Conservation (phyloP, 1,140 invertebrate genomes). For the Pogonomyrmex barbatus region DNA sequence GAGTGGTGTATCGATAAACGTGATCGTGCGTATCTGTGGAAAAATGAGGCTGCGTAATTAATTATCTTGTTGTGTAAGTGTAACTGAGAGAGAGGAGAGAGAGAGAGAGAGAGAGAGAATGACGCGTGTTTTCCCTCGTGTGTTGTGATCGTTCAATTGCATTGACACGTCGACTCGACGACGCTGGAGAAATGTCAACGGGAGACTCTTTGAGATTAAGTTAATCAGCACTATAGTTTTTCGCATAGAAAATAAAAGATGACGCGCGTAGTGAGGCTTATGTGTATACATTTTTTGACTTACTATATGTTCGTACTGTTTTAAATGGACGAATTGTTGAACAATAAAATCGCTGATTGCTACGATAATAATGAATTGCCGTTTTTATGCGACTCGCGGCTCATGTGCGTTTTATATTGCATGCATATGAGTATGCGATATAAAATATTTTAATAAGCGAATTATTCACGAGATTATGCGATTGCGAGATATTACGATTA, state of each 20-base stretch:
- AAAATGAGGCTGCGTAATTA: conserved; percentile 44
- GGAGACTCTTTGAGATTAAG: conserved; percentile 40
- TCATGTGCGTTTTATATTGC: conserved; percentile 38
- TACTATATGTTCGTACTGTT: conserved; percentile 62
- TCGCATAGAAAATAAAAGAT: conserved; percentile 17
- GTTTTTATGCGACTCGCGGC: conserved; percentile 71
- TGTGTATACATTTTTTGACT: conserved; percentile 41
- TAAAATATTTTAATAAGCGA: conserved; percentile 31
- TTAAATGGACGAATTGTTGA: conserved; percentile 55
- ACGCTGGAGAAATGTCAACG: conserved; percentile 17
- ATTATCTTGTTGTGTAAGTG: conserved; percentile 42
- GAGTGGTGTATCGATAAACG: conserved; percentile 12
- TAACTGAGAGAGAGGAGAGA: not conserved
- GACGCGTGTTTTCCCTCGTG: conserved; percentile 42
- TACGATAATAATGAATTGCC: conserved; percentile 58
- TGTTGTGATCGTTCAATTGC: conserved; percentile 38
- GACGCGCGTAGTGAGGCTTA: conserved; percentile 41
- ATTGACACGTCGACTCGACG: conserved; percentile 21
- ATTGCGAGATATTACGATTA: not conserved
- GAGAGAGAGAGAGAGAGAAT: conserved; percentile 22
- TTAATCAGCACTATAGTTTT: conserved; percentile 43
- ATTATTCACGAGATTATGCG: not conserved
- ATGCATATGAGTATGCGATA: conserved; percentile 23
- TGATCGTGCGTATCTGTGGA: conserved; percentile 16
- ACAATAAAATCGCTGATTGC: conserved; percentile 65